Evolutionary conservation across 2,113 vertebrate species (phyloP).

Genomic region (Ictalurus punctatus): DNA sequence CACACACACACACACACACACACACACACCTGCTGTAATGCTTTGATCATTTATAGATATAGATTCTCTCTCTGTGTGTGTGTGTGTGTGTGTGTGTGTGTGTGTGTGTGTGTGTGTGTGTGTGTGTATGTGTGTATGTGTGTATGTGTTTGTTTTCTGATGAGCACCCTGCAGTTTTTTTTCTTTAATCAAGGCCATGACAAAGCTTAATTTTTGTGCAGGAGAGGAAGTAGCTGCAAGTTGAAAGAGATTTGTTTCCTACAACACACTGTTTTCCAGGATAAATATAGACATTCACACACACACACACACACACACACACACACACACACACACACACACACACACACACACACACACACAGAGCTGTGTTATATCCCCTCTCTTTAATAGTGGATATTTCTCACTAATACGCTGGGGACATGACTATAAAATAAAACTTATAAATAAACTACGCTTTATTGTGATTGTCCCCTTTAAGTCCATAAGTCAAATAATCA

Average conservation of each 20-base stretch:
- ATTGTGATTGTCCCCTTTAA: not conserved
- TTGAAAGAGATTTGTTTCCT: conserved; percentile 50
- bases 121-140: not conserved
- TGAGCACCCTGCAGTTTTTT: conserved; percentile 44
- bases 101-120: too few species aligned
- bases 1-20: too few species aligned
- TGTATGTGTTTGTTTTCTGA: not conserved
- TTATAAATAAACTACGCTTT: not conserved
- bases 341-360: not conserved
- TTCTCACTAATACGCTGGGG: not conserved
- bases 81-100: too few species aligned
- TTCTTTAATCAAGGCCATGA: conserved; percentile 59
- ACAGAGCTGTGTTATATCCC: not conserved
- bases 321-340: not conserved
- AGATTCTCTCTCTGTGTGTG: too few species aligned
- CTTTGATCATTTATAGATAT: too few species aligned
- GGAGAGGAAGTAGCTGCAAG: conserved; percentile 51
- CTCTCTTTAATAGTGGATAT: not conserved
- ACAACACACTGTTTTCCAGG: conserved; percentile 11
- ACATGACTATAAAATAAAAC: not conserved
- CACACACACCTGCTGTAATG: too few species aligned
- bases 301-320: not conserved
- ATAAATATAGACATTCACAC: conserved; percentile 45
- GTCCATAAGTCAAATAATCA: not conserved
- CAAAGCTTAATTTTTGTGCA: conserved; percentile 56